These are phyloP conservation scores for Trachemys scripta DNA, from an alignment of 2,113 vertebrate species.

Conservation along the genomic window DNA sequence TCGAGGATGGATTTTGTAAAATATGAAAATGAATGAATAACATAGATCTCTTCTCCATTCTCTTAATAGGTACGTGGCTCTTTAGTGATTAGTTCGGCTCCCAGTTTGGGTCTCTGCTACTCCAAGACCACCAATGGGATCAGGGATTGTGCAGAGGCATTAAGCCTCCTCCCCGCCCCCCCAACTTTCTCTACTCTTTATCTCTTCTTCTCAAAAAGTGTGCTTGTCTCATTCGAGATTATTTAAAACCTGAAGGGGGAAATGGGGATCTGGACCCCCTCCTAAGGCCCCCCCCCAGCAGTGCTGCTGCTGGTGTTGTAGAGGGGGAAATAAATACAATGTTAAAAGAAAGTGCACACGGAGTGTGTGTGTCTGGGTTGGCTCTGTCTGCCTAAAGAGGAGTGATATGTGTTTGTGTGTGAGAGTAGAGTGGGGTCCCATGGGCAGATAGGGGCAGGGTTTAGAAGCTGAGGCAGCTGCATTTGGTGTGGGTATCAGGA, in stretches of 20 bases:
- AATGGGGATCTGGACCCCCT: neutral
- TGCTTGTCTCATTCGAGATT: neutral
- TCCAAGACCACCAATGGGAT: neutral
- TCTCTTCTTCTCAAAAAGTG: neutral
- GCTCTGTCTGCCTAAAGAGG: neutral
- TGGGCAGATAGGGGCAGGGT: rapidly evolving
- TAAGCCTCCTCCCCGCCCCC: neutral
- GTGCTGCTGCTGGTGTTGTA: neutral
- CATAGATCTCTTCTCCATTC: neutral
- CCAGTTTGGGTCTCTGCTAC: neutral
- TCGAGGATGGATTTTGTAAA: neutral
- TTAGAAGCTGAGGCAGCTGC: neutral
- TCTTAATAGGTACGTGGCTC: neutral
- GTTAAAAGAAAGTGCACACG: neutral
- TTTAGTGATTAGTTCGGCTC: neutral
- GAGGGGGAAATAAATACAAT: neutral
- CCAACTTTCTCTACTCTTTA: too few relatives aligned
- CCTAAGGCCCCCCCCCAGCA: too few relatives aligned
- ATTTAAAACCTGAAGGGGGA: neutral
- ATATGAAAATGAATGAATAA: neutral
- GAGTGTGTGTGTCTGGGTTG: too few relatives aligned
- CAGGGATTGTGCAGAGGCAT: neutral
- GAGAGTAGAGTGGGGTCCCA: neutral
- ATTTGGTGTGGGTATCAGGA: neutral
- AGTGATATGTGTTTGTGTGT: rapidly evolving